Evolutionary conservation across 2,113 vertebrate genomes (phyloP), one percentile per base, ranked within the genome.

Genomic region (Aegotheles bennettii): DNA sequence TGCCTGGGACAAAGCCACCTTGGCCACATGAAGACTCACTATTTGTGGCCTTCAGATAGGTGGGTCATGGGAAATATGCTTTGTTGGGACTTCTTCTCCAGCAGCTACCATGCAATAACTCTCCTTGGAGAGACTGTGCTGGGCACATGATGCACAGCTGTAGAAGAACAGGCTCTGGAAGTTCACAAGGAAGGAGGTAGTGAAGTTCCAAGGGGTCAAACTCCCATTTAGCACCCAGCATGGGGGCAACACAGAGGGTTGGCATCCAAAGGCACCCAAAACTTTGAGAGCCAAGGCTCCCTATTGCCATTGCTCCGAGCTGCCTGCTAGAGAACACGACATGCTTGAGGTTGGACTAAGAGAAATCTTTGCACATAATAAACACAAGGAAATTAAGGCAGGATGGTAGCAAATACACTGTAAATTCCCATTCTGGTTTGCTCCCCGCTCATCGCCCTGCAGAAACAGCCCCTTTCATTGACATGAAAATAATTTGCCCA

Each of bases 351-450:
- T 60, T 21, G 47, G 38, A 2, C 87, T 69, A 42, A 17, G 28
- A 90, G 53, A 64, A 42, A 36, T 29, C 81, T 33, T 31, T 42
- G 57, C 78, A 50, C 2, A 8, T 43, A 87, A 56, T 67, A 91
- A 94, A 91, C 26, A 31, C 1, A 1, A 94, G 74, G 74, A 82
- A 93, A 94, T 56, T 20, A 60, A 76, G 76, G 78, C 81, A n/a
- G 87, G 92, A 35, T 60, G 65, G 92, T 38, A 71, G 87, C 81
- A 63, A 67, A 59, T 35, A 47, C n/a, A 7, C 4, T 65, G 48
- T 48, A 24, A 94, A 94, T 94, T 79, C 61, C 92, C 28, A 11
- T 18, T 51, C 81, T 64, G 88, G 64, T 83, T 78, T 73, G 69
- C 67, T 84, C 68, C 81, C 63, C 0, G 18, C 57, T 81, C 53